Conservation (phyloP, 2,888 invertebrate genomes). For the Dryobota labecula region DNA sequence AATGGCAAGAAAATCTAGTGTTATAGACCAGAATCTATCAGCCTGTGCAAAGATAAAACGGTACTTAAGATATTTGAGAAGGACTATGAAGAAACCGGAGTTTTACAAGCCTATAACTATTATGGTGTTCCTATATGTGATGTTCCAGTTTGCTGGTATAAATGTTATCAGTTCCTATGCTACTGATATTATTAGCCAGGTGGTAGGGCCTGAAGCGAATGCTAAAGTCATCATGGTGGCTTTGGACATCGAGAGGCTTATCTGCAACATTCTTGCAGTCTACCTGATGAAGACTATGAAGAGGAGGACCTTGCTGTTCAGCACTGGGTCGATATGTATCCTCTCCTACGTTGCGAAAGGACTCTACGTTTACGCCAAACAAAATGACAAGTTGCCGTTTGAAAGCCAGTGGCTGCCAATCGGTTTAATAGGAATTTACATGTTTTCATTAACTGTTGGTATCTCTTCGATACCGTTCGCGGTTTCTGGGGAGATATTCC, state of each 20-base stretch:
- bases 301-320: slow-evolving; percentile 91
- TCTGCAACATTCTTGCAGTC: slow-evolving; percentile 91
- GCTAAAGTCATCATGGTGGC: slow-evolving; percentile 92
- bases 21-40: slow-evolving; percentile 73
- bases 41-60: slow-evolving; percentile 69
- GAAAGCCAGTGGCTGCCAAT: slow-evolving; percentile 88
- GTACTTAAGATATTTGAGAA: slow-evolving; percentile 74
- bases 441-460: slow-evolving; percentile 91
- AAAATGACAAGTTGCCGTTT: slow-evolving; percentile 74
- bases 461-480: slow-evolving; percentile 93
- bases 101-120: slow-evolving; percentile 91
- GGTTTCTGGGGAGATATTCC: slow-evolving; percentile 93
- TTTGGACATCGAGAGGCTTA: slow-evolving; percentile 91
- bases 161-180: slow-evolving; percentile 93
- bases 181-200: slow-evolving; percentile 91
- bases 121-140: slow-evolving; percentile 91
- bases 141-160: slow-evolving; percentile 93
- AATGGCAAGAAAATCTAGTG: slow-evolving; percentile 78
- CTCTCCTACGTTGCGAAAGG: slow-evolving; percentile 90
- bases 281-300: slow-evolving; percentile 91
- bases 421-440: slow-evolving; percentile 88
- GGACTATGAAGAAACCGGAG: slow-evolving; percentile 84
- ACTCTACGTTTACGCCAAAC: slow-evolving; percentile 81
- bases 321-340: slow-evolving; percentile 91
- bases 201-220: slow-evolving; percentile 91